Evolutionary conservation across 1,140 invertebrate genomes (phyloP).

Genomic region (Trichoplusia ni): DNA sequence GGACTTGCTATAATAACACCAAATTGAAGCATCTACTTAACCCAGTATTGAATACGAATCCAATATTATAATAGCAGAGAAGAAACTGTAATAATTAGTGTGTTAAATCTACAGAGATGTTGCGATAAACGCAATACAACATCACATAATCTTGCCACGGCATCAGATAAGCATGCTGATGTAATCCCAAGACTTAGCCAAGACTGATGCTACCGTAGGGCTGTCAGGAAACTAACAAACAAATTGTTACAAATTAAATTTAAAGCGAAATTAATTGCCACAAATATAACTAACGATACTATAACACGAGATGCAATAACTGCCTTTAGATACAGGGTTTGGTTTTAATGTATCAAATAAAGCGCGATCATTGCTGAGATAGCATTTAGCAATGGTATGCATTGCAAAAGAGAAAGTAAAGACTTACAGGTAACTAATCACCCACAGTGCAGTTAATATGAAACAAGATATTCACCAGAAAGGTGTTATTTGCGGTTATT

Average conservation of each 20-base stretch:
- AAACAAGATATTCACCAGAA: too few relatives aligned
- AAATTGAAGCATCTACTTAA: background rate
- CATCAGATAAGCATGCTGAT: slow-evolving; percentile 45
- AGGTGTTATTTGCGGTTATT: background rate
- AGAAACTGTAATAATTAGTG: slow-evolving; percentile 12
- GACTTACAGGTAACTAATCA: too few relatives aligned
- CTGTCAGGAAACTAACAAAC: background rate
- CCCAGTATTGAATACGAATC: slow-evolving; percentile 21
- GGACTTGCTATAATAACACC: background rate
- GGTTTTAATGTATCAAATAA: too few relatives aligned
- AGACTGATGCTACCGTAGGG: slow-evolving; percentile 10
- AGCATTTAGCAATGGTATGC: too few relatives aligned
- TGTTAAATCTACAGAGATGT: slow-evolving; percentile 19
- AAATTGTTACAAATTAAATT: too few relatives aligned
- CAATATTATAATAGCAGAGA: slow-evolving; percentile 11
- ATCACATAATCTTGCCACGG: slow-evolving; percentile 40
- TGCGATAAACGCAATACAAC: slow-evolving; percentile 44
- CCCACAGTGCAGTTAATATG: too few relatives aligned
- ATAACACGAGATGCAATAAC: too few relatives aligned
- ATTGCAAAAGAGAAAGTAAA: too few relatives aligned
- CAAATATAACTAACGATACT: too few relatives aligned
- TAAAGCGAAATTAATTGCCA: too few relatives aligned
- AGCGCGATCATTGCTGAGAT: too few relatives aligned
- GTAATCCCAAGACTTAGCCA: slow-evolving; percentile 23
- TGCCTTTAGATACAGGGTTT: too few relatives aligned